Evolutionary conservation across 2,888 invertebrate species (phyloP).

Genomic region (Luperina nickerlii): DNA sequence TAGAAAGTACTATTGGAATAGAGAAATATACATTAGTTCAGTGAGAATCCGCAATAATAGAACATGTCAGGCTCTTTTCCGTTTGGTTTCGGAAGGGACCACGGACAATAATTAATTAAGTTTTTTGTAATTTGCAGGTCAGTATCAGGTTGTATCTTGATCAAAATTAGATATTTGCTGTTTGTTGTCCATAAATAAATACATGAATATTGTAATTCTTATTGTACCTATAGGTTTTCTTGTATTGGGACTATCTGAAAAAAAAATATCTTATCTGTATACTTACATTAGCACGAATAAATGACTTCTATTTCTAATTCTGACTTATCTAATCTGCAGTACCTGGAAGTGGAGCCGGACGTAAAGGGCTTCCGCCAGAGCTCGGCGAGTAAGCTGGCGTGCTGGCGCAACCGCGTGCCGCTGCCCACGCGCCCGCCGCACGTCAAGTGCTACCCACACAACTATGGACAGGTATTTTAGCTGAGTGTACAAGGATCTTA

Average conservation of each 20-base stretch:
- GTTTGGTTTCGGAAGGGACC: too few species aligned
- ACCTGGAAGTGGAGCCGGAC: constrained; percentile 68
- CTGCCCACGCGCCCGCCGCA: constrained; percentile 79
- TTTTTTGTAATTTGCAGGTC: too few species aligned
- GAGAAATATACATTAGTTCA: too few species aligned
- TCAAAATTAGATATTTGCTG: too few species aligned
- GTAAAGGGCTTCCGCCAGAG: constrained; percentile 59
- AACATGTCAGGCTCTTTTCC: too few species aligned
- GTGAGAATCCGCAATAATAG: too few species aligned
- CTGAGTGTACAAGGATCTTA: neutral
- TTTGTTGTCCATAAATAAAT: too few species aligned
- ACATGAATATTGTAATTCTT: neutral
- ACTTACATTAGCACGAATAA: neutral
- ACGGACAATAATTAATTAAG: too few species aligned
- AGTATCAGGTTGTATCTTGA: too few species aligned
- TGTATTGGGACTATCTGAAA: neutral
- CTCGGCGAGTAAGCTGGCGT: constrained; percentile 80
- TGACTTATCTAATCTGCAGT: constrained; percentile 48
- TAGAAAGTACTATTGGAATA: too few species aligned
- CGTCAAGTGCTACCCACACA: constrained; percentile 80
- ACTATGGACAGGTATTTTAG: constrained; percentile 73
- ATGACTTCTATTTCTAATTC: neutral
- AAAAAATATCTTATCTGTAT: neutral
- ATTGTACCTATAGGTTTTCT: neutral
- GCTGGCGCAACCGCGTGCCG: constrained; percentile 82